Evolutionary conservation across 2,888 invertebrate species (phyloP).

Genomic region (Napeogenes inachia): DNA sequence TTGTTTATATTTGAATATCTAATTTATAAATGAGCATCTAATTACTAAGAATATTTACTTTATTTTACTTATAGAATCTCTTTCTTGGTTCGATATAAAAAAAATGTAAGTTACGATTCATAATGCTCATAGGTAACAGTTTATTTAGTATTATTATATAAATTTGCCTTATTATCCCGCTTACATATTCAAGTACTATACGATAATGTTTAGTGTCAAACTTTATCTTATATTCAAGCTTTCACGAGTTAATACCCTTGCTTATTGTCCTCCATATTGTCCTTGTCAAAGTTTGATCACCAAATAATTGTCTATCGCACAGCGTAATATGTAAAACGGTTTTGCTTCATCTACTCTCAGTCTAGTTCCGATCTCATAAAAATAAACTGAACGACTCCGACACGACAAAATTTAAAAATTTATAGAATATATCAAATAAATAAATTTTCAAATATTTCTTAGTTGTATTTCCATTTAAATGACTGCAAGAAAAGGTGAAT

Average conservation of each 20-base stretch:
- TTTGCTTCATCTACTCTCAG: constrained; percentile 2
- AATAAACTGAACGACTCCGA: background rate
- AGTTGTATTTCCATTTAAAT: no score
- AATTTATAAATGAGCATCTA: background rate
- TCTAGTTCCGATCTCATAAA: background rate
- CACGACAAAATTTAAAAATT: background rate
- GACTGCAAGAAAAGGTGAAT: no score
- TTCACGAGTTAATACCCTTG: constrained; percentile 3
- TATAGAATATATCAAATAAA: no score
- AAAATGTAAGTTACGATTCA: no score
- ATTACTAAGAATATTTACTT: background rate
- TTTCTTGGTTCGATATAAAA: no score
- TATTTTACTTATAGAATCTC: background rate
- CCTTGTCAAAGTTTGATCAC: constrained; percentile 1
- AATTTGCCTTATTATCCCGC: no score
- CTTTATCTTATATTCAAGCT: background rate
- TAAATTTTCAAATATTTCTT: no score
- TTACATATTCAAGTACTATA: background rate
- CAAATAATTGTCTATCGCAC: no score
- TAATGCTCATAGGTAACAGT: no score
- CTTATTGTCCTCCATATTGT: background rate
- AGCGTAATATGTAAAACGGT: background rate
- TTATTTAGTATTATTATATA: no score
- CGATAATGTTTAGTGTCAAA: background rate
- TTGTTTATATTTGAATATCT: background rate